Conservation (phyloP, 1,140 invertebrate species). For the Drosophila kepulauana region DNA sequence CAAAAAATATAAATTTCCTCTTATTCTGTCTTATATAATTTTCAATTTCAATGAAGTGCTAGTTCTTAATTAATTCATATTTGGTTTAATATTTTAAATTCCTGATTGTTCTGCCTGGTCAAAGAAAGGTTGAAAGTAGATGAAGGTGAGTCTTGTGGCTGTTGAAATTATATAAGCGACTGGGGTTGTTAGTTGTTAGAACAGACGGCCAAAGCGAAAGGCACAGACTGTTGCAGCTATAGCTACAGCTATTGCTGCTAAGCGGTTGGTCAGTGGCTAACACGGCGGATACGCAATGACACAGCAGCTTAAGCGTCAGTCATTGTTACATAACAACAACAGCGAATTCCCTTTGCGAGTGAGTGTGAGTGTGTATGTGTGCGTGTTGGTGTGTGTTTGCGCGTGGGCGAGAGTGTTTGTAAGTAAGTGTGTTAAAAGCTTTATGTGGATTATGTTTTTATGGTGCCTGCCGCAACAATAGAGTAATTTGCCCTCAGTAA, state of each 20-base stretch:
- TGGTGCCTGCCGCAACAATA: conserved; percentile 46
- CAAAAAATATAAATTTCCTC: no score
- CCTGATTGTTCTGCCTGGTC: no score
- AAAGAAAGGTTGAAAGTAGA: no score
- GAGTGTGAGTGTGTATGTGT: conserved; percentile 7
- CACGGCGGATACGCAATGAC: conserved; percentile 44
- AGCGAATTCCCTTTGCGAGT: conserved; percentile 10
- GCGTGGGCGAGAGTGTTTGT: conserved; percentile 15
- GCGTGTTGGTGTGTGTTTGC: conserved; percentile 1
- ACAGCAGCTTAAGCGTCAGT: conserved; percentile 39
- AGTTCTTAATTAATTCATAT: no score
- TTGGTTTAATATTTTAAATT: no score
- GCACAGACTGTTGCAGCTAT: conserved; percentile 6
- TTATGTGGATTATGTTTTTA: conserved; percentile 65
- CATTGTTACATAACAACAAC: conserved; percentile 40
- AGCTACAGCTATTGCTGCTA: background rate
- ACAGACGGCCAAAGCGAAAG: conserved; percentile 3
- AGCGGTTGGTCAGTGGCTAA: conserved; percentile 7
- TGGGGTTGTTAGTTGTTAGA: background rate
- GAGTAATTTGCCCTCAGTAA: conserved; percentile 34
- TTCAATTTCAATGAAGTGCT: no score
- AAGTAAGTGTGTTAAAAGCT: conserved; percentile 49
- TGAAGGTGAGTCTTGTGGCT: background rate
- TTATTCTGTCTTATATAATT: no score
- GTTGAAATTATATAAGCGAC: conserved; percentile 46